phyloP scores from a whole-genome alignment of 1,140 invertebrate genomes.

The Chironomus striatipennis region DNA sequence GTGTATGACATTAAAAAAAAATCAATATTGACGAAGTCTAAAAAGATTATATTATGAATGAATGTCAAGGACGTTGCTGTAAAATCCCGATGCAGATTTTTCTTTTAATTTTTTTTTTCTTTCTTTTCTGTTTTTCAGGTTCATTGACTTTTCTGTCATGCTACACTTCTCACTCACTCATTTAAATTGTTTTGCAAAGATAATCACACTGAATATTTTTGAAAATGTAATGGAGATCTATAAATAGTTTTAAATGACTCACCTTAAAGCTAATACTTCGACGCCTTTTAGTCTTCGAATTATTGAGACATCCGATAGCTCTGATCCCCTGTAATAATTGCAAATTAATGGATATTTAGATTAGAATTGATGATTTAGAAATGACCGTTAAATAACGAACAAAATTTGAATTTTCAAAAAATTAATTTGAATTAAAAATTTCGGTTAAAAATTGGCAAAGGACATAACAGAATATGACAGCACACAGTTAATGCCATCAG shows the following conservation, averaged over 20 bases:
- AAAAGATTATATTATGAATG: neutral
- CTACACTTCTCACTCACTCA: neutral
- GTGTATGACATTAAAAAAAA: neutral
- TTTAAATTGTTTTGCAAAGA: neutral
- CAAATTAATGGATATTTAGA: neutral
- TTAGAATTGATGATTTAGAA: neutral
- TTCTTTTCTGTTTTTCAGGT: neutral
- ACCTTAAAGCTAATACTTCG: conserved; percentile 4
- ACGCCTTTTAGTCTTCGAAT: neutral
- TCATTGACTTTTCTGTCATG: neutral
- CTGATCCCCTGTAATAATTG: neutral
- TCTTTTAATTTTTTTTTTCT: no score
- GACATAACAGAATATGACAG: no score
- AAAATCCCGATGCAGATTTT: neutral
- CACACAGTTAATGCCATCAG: neutral
- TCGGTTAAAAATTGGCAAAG: neutral
- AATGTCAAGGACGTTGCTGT: conserved; percentile 17
- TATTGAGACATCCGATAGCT: neutral
- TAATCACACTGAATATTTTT: neutral
- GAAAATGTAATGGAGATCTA: neutral
- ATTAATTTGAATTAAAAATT: neutral
- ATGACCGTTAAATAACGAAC: neutral
- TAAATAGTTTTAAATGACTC: neutral
- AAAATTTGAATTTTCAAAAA: neutral
- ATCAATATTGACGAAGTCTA: neutral